phyloP scores from a whole-genome alignment of 2,888 invertebrate species.

The Dinocampus coccinellae region DNA sequence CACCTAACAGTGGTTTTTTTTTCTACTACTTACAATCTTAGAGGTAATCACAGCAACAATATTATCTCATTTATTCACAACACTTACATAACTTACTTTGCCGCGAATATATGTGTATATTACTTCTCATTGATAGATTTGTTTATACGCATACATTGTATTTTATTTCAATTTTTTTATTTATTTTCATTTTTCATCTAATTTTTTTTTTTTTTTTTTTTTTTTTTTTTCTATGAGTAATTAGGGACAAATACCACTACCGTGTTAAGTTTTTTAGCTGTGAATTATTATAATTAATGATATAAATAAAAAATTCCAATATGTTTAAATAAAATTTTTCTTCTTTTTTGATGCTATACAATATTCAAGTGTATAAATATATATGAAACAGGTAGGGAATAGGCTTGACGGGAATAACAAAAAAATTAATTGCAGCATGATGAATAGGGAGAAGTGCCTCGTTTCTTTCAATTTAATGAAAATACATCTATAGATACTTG shows the following conservation, averaged over 20 bases:
- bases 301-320: neutral
- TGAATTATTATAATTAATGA: neutral
- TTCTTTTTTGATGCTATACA: neutral
- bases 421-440: neutral
- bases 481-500: neutral
- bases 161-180: constrained; percentile 50
- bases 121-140: constrained; percentile 62
- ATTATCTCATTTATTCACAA: constrained; percentile 70
- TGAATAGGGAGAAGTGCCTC: neutral
- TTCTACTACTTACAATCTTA: constrained; percentile 69
- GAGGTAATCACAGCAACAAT: constrained; percentile 71
- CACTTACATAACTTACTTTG: constrained; percentile 69
- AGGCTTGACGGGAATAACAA: neutral
- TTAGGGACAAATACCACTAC: constrained; percentile 49
- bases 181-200: constrained; percentile 24
- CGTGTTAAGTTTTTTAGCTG: constrained; percentile 42
- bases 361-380: neutral
- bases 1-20: constrained; percentile 65
- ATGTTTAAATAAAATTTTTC: neutral
- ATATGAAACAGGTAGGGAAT: neutral
- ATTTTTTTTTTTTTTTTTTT: constrained; percentile 22
- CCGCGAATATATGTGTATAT: constrained; percentile 60
- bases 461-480: neutral
- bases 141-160: constrained; percentile 64
- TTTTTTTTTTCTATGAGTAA: constrained; percentile 15